Percentiles rank a stretch among this genome's conserved stretches.
phyloP scores from a whole-genome alignment of 2,113 vertebrate species.

The Phoenicopterus ruber region DNA sequence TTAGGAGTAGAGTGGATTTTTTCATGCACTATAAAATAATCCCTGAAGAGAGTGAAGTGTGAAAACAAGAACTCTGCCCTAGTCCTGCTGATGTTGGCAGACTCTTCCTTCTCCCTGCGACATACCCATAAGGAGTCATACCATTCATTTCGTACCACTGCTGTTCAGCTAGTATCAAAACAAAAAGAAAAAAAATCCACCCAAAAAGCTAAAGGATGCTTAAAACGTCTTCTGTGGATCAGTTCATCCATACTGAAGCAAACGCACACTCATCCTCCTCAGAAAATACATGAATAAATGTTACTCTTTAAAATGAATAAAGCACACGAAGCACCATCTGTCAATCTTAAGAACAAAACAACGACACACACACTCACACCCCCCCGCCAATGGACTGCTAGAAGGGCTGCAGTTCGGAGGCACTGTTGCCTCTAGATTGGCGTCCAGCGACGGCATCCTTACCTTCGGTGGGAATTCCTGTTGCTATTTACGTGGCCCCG shows the following conservation, averaged over 20 bases:
- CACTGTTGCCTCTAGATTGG: constrained; percentile 40
- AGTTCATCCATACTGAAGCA: constrained; percentile 15
- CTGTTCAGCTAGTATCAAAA: background rate
- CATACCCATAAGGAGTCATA: background rate
- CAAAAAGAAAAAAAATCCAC: background rate
- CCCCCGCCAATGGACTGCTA: constrained; percentile 33
- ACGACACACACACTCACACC: constrained; percentile 1
- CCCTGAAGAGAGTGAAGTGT: background rate
- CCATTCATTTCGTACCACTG: background rate
- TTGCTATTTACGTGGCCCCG: constrained; percentile 99
- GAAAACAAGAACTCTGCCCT: background rate
- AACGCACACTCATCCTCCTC: background rate
- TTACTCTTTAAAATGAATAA: constrained; percentile 37
- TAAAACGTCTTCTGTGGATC: constrained; percentile 3
- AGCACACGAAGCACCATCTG: constrained; percentile 45
- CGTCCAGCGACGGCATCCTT: constrained; percentile 72
- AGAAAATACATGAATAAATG: background rate
- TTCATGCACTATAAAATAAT: background rate
- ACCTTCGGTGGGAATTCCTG: constrained; percentile 99
- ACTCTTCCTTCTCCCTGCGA: background rate
- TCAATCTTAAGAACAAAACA: constrained; percentile 31
- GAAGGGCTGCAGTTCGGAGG: constrained; percentile 51
- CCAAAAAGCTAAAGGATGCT: constrained; percentile 6
- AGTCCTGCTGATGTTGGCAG: background rate
- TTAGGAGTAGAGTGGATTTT: background rate